A percentile compares a stretch with the other conserved stretches of the same genome.
Conservation (phyloP, 2,113 vertebrate genomes). For the Rhagologus leucostigma region DNA sequence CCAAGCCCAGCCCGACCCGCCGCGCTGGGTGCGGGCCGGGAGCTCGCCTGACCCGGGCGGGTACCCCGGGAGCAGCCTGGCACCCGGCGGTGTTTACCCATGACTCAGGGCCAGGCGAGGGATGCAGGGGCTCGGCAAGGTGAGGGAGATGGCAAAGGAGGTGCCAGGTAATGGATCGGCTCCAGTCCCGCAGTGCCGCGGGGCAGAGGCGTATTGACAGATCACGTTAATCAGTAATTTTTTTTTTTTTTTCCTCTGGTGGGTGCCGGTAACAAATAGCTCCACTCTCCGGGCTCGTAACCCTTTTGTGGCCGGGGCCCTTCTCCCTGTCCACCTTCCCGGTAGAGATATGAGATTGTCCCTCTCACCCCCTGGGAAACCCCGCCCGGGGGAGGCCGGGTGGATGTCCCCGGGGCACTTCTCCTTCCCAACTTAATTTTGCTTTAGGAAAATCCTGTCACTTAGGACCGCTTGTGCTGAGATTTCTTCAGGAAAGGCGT, state of each 20-base stretch:
- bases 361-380: background rate
- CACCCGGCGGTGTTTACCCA: slow-evolving; percentile 53
- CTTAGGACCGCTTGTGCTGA: background rate
- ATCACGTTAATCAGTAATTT: slow-evolving; percentile 60
- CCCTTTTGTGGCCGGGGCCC: background rate
- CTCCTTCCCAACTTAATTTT: background rate
- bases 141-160: slow-evolving; percentile 53
- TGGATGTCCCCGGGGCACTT: background rate
- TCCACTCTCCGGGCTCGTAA: background rate
- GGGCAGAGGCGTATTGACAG: slow-evolving; percentile 61
- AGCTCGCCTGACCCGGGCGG: background rate
- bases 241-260: background rate
- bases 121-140: slow-evolving; percentile 38
- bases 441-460: background rate
- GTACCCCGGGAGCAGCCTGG: slow-evolving; percentile 25
- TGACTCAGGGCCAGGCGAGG: slow-evolving; percentile 24
- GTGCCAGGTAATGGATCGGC: slow-evolving; percentile 52
- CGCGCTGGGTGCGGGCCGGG: background rate
- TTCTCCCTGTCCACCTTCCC: background rate
- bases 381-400: background rate
- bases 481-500: background rate
- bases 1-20: background rate
- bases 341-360: background rate
- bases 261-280: background rate
- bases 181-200: slow-evolving; percentile 5